phyloP scores from a whole-genome alignment of 2,797 vertebrate species.

The Acanthis flammea region DNA sequence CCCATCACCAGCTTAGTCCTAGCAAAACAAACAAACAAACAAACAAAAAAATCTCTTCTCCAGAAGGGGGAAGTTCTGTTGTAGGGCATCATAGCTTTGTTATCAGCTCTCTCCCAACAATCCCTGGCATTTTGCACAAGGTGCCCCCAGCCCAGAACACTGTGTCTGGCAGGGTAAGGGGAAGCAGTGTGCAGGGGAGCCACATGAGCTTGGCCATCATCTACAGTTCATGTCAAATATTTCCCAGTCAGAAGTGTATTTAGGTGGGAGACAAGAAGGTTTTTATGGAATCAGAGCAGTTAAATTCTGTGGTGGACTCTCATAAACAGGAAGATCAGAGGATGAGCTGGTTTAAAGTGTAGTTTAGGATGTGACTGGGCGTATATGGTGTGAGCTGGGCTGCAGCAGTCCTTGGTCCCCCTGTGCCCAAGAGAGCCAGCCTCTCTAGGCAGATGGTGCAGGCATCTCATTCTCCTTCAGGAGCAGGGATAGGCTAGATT shows the following conservation, averaged over 20 bases:
- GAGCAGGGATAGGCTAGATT: background rate
- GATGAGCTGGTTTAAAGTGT: background rate
- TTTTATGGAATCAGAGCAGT: background rate
- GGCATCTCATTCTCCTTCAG: background rate
- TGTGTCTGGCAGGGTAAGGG: background rate
- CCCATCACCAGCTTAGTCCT: background rate
- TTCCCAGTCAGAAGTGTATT: background rate
- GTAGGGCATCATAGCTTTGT: background rate
- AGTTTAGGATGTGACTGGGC: background rate
- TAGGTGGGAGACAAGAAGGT: background rate
- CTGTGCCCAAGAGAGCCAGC: accelerated
- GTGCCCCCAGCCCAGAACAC: background rate
- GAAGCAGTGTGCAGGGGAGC: background rate
- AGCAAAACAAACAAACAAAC: background rate
- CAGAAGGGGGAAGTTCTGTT: background rate
- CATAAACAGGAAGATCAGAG: background rate
- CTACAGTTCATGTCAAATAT: accelerated
- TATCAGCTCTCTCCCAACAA: background rate
- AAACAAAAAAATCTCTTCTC: background rate
- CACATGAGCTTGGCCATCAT: background rate
- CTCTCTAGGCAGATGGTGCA: background rate
- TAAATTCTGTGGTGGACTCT: background rate
- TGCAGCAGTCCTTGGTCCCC: background rate
- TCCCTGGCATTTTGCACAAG: background rate
- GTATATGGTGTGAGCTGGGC: background rate